These are phyloP conservation scores for Charadrius vociferus DNA, from an alignment of 2,113 vertebrate species.

Conservation along the genomic window DNA sequence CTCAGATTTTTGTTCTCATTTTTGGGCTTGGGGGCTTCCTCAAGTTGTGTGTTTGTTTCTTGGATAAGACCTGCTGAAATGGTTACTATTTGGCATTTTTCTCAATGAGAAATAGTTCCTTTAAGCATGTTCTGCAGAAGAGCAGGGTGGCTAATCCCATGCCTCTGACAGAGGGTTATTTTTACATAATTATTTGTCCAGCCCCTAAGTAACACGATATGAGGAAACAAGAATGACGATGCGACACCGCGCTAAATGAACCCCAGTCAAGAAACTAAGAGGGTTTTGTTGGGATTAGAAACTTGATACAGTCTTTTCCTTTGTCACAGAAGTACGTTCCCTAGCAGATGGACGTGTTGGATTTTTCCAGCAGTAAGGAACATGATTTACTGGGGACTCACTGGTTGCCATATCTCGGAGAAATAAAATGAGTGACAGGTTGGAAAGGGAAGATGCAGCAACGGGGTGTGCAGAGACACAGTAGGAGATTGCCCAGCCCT, in stretches of 20 bases:
- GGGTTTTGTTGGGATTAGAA: background rate
- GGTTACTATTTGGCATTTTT: background rate
- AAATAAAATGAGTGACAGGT: background rate
- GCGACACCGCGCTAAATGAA: conserved; percentile 12
- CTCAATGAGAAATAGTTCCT: background rate
- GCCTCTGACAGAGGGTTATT: conserved; percentile 7
- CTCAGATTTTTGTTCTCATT: background rate
- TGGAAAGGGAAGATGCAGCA: background rate
- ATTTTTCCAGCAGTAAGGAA: background rate
- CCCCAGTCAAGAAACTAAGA: background rate
- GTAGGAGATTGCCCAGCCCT: background rate
- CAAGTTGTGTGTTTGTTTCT: background rate
- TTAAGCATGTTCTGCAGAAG: background rate
- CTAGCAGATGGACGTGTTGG: background rate
- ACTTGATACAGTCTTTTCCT: background rate
- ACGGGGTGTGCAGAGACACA: background rate
- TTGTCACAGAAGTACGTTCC: background rate
- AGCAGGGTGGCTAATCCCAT: background rate
- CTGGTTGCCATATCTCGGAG: background rate
- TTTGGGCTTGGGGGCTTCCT: background rate
- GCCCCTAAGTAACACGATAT: background rate
- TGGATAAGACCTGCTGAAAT: background rate
- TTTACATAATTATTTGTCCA: conserved; percentile 19
- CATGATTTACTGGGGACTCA: background rate
- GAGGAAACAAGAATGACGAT: conserved; percentile 16